Evolutionary conservation across 1,140 invertebrate genomes (phyloP), one percentile per base, ranked within the genome.

Genomic region (Sesamia nonagrioides): DNA sequence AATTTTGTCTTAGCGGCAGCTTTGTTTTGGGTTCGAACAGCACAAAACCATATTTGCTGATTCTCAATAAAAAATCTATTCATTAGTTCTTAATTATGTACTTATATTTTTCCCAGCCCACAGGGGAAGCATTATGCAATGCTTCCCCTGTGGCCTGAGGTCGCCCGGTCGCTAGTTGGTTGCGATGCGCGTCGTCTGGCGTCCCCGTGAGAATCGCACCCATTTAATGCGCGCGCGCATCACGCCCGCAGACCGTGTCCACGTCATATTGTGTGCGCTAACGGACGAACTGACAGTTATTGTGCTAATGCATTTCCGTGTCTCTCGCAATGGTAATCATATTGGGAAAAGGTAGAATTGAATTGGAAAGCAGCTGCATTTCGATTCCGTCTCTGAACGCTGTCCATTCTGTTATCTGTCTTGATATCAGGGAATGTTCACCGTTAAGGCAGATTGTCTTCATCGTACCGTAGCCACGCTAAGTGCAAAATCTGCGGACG

Each of bases 221-320:
- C 80, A 85, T 84, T 86, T 83, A 78, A 71, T 77, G 80, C 81
- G 77, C 66, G 17, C 68, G 82, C 86, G 79, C 86, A 84, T 86
- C 87, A 81, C 79, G 81, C 78, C 72, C 54, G 50, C 75, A 68
- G 33, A 77, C 71, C 80, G 77, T 78, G 82, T 71, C 66, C 76
- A 48, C 82, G 78, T 86, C 83, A 84, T 83, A 85, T 72, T 84
- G 78, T 71, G 82, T 82, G 76, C 75, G 68, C 63, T 85, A 85
- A 86, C 88, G 89, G 86, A 84, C 82, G 45, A 84, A 82, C 77
- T 79, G 83, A 87, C 88, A 86, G 83, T 88, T 88, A 89, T 85
- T 80, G 82, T 80, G 56, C 71, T 79, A 84, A 79, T 80, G 76
- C 76, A 79, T 82, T 78, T 82, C 77, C 83, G 71, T 75, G 66